These are phyloP conservation scores for Chrysolina haemoptera DNA, from an alignment of 2,888 invertebrate species.

Conservation along the genomic window DNA sequence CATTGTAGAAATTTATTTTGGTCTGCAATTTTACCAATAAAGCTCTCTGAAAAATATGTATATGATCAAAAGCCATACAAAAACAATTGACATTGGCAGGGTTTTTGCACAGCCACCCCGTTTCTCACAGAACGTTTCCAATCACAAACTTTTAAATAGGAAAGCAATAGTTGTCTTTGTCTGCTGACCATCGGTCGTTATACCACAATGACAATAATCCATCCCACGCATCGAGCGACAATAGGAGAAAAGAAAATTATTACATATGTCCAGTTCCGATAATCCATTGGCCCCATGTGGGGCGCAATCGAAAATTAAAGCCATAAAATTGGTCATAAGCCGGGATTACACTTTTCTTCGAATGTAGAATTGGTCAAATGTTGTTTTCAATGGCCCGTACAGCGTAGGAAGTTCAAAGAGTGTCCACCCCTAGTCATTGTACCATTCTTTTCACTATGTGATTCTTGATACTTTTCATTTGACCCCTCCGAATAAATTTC, in stretches of 20 bases:
- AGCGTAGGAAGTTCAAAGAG: conserved; percentile 37
- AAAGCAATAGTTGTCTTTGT: conserved; percentile 21
- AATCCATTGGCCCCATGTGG: conserved; percentile 46
- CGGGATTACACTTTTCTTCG: conserved; percentile 61
- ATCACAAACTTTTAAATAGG: conserved; percentile 25
- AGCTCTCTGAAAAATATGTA: neutral
- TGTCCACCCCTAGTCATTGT: conserved; percentile 47
- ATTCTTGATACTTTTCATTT: conserved; percentile 30
- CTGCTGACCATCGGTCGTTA: conserved; percentile 39
- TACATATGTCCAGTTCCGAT: conserved; percentile 52
- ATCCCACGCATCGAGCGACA: conserved; percentile 49
- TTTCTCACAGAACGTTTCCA: conserved; percentile 23
- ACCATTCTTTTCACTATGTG: conserved; percentile 37
- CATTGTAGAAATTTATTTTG: too few relatives aligned
- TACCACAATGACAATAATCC: conserved; percentile 39
- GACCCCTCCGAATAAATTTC: conserved; percentile 34
- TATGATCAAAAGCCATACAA: neutral
- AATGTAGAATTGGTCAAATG: conserved; percentile 56
- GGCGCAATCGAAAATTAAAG: conserved; percentile 60
- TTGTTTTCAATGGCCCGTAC: conserved; percentile 44
- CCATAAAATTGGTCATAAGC: conserved; percentile 63
- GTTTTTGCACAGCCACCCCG: conserved; percentile 9
- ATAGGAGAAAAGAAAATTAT: conserved; percentile 49
- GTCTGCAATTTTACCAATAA: too few relatives aligned
- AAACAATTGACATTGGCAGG: neutral